Percentiles rank a stretch among this genome's conserved stretches.
These are phyloP conservation scores for Muricea muricata DNA, from an alignment of 92 coral and sea anemone species.

Conservation along the genomic window DNA sequence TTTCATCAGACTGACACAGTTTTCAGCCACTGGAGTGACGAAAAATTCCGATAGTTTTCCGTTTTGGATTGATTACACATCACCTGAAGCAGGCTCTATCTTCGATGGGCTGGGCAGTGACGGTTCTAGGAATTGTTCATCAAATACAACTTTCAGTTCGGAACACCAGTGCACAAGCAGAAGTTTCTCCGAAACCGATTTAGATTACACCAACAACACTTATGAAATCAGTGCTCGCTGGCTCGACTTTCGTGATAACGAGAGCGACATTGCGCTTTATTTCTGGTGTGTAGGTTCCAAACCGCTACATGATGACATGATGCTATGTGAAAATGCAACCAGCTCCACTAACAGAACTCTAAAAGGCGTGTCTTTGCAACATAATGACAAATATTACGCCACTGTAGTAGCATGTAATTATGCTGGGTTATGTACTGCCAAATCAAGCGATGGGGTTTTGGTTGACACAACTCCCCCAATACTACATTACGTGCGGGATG, in stretches of 20 bases:
- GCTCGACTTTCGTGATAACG: constrained; percentile 91
- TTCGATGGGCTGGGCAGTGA: constrained; percentile 94
- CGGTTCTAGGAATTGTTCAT: constrained; percentile 78
- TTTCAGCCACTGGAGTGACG: constrained; percentile 75
- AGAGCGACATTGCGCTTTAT: constrained; percentile 85
- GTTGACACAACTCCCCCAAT: constrained; percentile 89
- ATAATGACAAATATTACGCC: constrained; percentile 80
- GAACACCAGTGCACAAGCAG: constrained; percentile 93
- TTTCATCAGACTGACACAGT: constrained; percentile 55
- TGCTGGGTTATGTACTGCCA: constrained; percentile 90
- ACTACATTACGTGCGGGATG: constrained; percentile 87
- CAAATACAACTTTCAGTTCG: constrained; percentile 84
- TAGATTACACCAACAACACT: constrained; percentile 88
- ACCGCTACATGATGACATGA: constrained; percentile 78
- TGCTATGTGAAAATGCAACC: constrained; percentile 87
- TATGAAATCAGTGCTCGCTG: constrained; percentile 86
- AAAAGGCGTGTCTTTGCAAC: constrained; percentile 70
- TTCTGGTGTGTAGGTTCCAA: constrained; percentile 77
- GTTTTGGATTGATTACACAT: constrained; percentile 73
- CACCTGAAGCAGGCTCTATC: constrained; percentile 86
- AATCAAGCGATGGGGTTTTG: constrained; percentile 82
- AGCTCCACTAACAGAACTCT: constrained; percentile 80
- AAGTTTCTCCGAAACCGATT: constrained; percentile 83
- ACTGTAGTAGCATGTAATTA: constrained; percentile 91
- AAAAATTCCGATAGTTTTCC: constrained; percentile 51